Base-by-base conservation (phyloP, 2,888 invertebrate genomes). In the Leptinotarsa haldemani region DNA sequence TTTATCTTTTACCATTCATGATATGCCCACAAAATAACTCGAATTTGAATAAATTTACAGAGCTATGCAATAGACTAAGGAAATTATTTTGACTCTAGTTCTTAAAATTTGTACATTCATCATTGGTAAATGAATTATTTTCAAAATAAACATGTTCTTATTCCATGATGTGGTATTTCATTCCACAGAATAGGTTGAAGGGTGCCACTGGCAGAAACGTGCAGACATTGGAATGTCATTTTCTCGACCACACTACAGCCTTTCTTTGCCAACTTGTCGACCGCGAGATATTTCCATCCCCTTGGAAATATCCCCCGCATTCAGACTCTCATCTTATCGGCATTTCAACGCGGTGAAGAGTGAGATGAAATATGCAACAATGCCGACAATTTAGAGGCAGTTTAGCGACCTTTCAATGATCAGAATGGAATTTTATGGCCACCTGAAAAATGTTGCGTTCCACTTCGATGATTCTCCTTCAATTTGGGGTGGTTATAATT, bases 211-310 rank as follows among this genome's bases (percentile, higher is more conserved):
- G 65, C 63, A 65, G 53, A 48, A 61, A 40, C 81, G 79, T 78
- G 78, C 80, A 82, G 83, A 84, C 84, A 84, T 82, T 77, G 84
- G 84, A 84, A 84, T 84, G 84, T 81, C 84, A 84, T 84, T 84
- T 84, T 81, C 80, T 78, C 82, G 81, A 81, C 82, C 81, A 82
- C 80, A 80, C 82, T 80, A 81, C 81, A 81, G 81, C 81, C 79
- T 78, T 78, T 80, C 83, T 82, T 84, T 85, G 85, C 84, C 84
- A 83, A 82, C 82, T 81, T 83, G 83, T 84, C 84, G 82, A 82
- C 84, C 83, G 82, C 82, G 80, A 84, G 82, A 83, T 84, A 84
- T 84, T 84, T 82, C 79, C 83, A 81, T 82, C 80, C 79, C 80
- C 76, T 75, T 74, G 74, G 77, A 82, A 81, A 82, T 78, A 75